Evolutionary conservation across 2,113 vertebrate species (phyloP).

Genomic region (Budorcas taxicolor): DNA sequence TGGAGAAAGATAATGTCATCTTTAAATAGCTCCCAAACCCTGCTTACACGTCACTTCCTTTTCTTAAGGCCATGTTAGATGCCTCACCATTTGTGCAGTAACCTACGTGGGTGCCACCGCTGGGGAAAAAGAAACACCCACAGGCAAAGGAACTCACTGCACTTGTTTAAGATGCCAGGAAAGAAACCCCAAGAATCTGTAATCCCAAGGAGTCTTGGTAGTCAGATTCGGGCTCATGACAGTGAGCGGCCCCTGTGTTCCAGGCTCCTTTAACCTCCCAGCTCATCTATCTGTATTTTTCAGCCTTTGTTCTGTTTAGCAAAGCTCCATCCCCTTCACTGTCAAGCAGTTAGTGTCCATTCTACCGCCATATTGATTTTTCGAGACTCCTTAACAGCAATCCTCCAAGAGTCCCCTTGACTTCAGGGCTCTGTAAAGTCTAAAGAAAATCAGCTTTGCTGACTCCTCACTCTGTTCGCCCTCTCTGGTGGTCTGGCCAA

Average conservation of each 20-base stretch:
- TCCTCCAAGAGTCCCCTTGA: not conserved
- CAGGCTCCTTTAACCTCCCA: not conserved
- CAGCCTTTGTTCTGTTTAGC: not conserved
- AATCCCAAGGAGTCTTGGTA: not conserved
- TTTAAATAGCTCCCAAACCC: not conserved
- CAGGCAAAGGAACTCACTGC: not conserved
- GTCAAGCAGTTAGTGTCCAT: not conserved
- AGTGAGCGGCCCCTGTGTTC: not conserved
- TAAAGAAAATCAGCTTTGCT: not conserved
- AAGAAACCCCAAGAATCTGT: not conserved
- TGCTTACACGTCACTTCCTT: not conserved
- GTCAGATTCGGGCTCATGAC: not conserved
- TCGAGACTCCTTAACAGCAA: not conserved
- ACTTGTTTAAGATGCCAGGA: not conserved
- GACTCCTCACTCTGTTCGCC: fast-evolving
- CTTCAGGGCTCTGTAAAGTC: not conserved
- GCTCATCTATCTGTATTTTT: not conserved
- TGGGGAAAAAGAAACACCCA: not conserved
- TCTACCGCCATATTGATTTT: not conserved
- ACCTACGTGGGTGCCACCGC: not conserved
- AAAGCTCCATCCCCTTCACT: not conserved
- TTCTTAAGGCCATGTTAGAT: not conserved
- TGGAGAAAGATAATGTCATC: not conserved
- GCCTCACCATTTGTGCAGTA: not conserved
- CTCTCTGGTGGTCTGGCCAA: no score